Evolutionary conservation across 2,797 vertebrate species (phyloP).

Genomic region (Sebastes baramenuke): DNA sequence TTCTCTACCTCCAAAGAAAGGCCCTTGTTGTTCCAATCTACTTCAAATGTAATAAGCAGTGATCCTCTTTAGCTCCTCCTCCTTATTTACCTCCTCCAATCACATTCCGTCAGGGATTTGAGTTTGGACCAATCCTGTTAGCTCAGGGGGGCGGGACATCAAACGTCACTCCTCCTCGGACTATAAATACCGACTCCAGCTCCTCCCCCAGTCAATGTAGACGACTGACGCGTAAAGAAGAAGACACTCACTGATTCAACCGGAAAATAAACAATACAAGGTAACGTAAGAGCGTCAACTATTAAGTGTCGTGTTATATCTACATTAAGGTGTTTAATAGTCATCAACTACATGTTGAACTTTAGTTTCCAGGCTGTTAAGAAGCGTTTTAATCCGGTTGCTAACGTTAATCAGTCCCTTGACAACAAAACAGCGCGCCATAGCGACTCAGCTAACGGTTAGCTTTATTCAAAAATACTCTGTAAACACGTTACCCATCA

Average conservation of each 20-base stretch:
- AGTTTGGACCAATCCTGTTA: constrained; percentile 29
- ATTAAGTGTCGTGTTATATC: fast-evolving
- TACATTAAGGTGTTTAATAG: fast-evolving
- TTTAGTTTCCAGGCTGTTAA: fast-evolving
- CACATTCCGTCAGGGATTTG: neutral
- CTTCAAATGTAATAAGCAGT: neutral
- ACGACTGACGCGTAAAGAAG: fast-evolving
- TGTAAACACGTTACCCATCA: fast-evolving
- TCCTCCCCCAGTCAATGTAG: fast-evolving
- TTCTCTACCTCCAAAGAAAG: neutral
- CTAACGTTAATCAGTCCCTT: neutral
- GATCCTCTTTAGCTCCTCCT: neutral
- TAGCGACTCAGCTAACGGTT: constrained; percentile 32
- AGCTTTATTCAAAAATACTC: neutral
- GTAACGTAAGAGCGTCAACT: neutral
- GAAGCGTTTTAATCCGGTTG: fast-evolving
- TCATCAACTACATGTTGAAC: fast-evolving
- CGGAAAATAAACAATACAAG: constrained; percentile 13
- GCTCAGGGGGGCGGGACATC: constrained; percentile 13
- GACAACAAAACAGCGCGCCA: constrained; percentile 54
- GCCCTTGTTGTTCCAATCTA: neutral
- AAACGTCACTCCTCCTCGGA: fast-evolving
- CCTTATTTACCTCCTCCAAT: constrained; percentile 35
- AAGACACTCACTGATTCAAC: no score
- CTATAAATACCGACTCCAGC: constrained; percentile 58